Base-by-base conservation (phyloP, 2,797 vertebrate genomes). In the Crenuchus spilurus region DNA sequence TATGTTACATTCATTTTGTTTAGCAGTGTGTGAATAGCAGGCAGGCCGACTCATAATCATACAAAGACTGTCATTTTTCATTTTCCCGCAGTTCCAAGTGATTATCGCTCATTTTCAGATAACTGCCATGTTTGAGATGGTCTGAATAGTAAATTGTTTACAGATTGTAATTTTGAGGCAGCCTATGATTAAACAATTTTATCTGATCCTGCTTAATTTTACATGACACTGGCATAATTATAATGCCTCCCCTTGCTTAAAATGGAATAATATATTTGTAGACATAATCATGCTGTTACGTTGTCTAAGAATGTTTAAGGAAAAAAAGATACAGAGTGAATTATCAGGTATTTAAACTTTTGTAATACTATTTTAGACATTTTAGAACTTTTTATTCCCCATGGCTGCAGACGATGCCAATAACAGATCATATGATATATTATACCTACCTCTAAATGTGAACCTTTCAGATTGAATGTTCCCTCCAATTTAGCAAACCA, bases 141-240 rank as follows among this genome's bases (percentile, higher is more conserved):
- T 66, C 52, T 74, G 41, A 74, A 58, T 44, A 57, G 44, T 61
- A 74, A 62, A 74, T 57, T 65, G 71, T 74, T 54, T 66, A 46
- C 62, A 58, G 51, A 54, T 74, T 74, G 51, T 22, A 28, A 74
- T 57, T 66, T 35, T 28, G 62, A 57, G 35, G 41, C 30, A 66
- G 30, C 62, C 66, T 44, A 26, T 74, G 49, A 74, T 74, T 66
- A 42, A 42, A 61, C 35, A 62, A 26, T 61, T 61, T 57, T 57
- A 14, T 57, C 51, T 57, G 61, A 65, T 26, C 28, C 62, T 37
- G 51, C 55, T 30, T 65, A n/a, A 65, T 74, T 72, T 55, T 54
- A 51, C 26, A 30, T 54, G 11, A 22, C 14, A 51, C 49, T 24
- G 37, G 44, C 61, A 55, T 44, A 55, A 65, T 73, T 64, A 64